Evolutionary conservation across 2,888 invertebrate species (phyloP), one percentile per base, ranked within the genome.

Genomic region (Thyatira batis): DNA sequence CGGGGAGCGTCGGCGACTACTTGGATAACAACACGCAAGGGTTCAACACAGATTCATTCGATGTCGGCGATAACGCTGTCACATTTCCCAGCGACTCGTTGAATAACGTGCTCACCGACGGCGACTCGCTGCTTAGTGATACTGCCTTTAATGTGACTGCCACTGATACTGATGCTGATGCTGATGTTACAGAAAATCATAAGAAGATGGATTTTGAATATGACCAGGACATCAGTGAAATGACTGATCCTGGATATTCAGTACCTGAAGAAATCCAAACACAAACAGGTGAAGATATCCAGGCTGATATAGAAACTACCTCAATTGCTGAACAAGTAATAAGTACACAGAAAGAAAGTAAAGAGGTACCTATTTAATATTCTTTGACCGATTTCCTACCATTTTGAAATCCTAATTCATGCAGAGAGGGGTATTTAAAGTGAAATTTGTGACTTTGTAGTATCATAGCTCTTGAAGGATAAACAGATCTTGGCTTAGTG

Each of bases 41-140:
- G 28, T 91, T 89, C 65, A 86, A 85, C 63, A 69, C 84, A 3
- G 81, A 85, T 59, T 77, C 85, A 21, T 91, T 91, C 60, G 92
- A 90, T 70, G 89, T 90, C 53, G 92, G 90, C 50, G 92, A 91
- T 61, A 91, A 90, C 52, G 90, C 90, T 10, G 87, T 89, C 21
- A 89, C 82, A 21, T 92, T 89, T 61, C 85, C 86, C 39, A 89
- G 84, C 57, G 89, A 87, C 55, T 85, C 89, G 52, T 63, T 89
- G 60, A 85, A 82, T 64, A 85, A 85, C 66, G 83, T 82, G 55
- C 79, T 87, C 54, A 84, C 85, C 28, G 90, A 89, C 58, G 87
- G 85, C 45, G 89, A 91, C 71, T 90, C 89, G 33, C 79, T 82
- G 52, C 77, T 85, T 50, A 86, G 86, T 68, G 85, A 86, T 61